Base-by-base conservation (phyloP, 2,797 vertebrate genomes). In the Parauchenoglanis punctatus region DNA sequence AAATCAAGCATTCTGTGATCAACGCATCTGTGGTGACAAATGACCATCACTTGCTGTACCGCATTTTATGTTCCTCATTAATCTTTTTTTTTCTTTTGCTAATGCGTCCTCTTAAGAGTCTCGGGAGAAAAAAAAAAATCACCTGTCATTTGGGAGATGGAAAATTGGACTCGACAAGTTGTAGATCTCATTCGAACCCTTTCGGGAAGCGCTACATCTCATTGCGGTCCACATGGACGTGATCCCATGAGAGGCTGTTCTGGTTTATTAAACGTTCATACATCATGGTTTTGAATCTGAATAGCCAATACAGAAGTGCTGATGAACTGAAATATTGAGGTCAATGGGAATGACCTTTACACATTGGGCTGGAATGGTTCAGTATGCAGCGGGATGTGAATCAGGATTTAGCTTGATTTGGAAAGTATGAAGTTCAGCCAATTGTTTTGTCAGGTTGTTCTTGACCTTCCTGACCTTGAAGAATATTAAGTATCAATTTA, bases 31-130 rank as follows among this genome's bases (percentile, higher is more conserved):
- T 2, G 28, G 35, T 89, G 88, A 89, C 59, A 58, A 89, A 90
- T 87, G 86, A 86, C 84, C 85, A 75, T 83, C 78, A 88, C 73
- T 85, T 75, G 81, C 87, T 58, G 82, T 65, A 68, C 44, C 52
- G 35, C 49, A 12, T 90, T 87, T 89, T 84, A 63, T 31, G 75
- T 86, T 84, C 35, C 44, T 89, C 86, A 76, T 90, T 87, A 86
- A 77, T 88, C 89, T 90, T 65, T 68, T 65, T 68, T 49, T 88
- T 87, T 90, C 52, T 67, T 70, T 81, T 82, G 25, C 61, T 54
- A 65, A 70, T 86, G 72, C 10, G 18, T 75, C 18, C 46, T 78
- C 44, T 40, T 77, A 56, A 76, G 70, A 44, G 63, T 84, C 72
- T 80, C 46, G 5, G 49, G 46, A 15, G 49, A 0, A 18, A 11